Conservation (phyloP, 2,113 vertebrate species). For the Progne subis region DNA sequence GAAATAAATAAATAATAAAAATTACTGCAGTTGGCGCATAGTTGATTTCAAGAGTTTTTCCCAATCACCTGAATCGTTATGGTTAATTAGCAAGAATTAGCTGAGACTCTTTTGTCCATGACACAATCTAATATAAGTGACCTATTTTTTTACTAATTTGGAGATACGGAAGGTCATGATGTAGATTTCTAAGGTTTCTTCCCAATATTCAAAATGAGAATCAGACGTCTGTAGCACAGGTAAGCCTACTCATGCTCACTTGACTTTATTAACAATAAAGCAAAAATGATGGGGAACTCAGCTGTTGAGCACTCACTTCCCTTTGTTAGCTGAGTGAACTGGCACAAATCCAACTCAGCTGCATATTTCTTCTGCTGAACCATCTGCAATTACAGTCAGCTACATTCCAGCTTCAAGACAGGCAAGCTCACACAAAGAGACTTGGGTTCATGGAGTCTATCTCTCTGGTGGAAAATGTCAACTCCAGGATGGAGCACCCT, state of each 20-base stretch:
- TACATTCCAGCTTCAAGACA: neutral
- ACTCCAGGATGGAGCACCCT: neutral
- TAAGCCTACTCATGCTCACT: neutral
- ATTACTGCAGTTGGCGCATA: neutral
- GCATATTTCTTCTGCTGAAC: neutral
- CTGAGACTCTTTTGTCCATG: neutral
- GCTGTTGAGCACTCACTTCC: neutral
- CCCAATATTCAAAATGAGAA: neutral
- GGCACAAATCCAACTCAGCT: neutral
- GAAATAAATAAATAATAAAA: too few species aligned
- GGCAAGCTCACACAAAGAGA: neutral
- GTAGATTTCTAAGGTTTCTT: neutral
- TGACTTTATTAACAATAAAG: neutral
- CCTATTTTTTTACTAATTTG: neutral
- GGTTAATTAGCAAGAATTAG: neutral
- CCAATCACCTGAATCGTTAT: neutral
- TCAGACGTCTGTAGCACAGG: neutral
- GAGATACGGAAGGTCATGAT: accelerated
- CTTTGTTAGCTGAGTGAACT: neutral
- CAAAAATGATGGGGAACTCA: neutral
- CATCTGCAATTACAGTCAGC: neutral
- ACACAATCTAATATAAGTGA: neutral
- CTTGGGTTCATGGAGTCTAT: neutral
- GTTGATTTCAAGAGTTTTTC: neutral
- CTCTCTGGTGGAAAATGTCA: neutral